phyloP scores from a whole-genome alignment of 2,113 vertebrate genomes.

The Cygnus buccinator region DNA sequence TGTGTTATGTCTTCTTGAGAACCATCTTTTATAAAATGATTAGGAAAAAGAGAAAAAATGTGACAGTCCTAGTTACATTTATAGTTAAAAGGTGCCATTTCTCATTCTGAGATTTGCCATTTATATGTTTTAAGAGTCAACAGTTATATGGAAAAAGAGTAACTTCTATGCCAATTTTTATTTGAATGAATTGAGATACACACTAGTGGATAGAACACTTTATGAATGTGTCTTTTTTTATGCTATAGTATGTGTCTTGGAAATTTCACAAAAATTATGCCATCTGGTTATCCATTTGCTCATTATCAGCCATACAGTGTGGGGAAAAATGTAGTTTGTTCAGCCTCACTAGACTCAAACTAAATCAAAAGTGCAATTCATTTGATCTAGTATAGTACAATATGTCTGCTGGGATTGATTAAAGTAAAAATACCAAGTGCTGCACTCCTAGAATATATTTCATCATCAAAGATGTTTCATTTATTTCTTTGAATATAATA shows the following conservation, averaged over 20 bases:
- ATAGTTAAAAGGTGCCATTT: background rate
- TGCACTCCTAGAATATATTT: conserved; percentile 35
- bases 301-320: conserved; percentile 24
- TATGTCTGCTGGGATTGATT: conserved; percentile 55
- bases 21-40: background rate
- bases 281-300: conserved; percentile 53
- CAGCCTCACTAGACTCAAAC: conserved; percentile 14
- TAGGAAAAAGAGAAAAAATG: background rate
- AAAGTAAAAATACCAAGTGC: conserved; percentile 27
- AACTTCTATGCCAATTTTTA: background rate
- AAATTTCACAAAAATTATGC: conserved; percentile 41
- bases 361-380: conserved; percentile 47
- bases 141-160: background rate
- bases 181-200: background rate
- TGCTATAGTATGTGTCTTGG: background rate
- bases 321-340: background rate
- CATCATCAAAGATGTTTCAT: conserved; percentile 60
- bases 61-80: background rate
- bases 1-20: background rate
- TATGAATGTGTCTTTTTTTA: background rate
- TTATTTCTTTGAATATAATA: conserved; percentile 31
- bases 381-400: conserved; percentile 41
- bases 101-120: background rate
- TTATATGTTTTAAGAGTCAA: background rate
- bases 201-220: background rate